Percentiles rank a stretch among this genome's conserved stretches.
Evolutionary conservation across 1,140 invertebrate genomes (phyloP).

Genomic region (Batillaria attramentaria): DNA sequence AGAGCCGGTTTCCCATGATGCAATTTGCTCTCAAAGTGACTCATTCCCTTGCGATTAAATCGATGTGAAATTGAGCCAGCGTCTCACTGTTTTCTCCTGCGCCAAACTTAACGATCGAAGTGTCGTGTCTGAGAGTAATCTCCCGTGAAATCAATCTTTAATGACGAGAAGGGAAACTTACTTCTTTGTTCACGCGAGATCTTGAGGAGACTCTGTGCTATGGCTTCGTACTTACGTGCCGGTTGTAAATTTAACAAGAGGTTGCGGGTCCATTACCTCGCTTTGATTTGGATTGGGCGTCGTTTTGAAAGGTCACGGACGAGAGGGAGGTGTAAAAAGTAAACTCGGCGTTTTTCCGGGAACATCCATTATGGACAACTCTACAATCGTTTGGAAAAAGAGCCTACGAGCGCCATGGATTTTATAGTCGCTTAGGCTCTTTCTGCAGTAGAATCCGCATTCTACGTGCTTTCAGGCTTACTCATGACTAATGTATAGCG

Average conservation of each 20-base stretch:
- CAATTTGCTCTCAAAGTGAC: conserved; percentile 19
- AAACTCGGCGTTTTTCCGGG: not conserved
- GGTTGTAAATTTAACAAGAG: conserved; percentile 12
- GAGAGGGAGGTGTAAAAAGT: not conserved
- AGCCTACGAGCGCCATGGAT: too few relatives aligned
- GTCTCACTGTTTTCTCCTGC: conserved; percentile 4
- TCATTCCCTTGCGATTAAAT: conserved; percentile 14
- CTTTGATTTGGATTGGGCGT: not conserved
- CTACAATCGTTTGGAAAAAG: too few relatives aligned
- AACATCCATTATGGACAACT: conserved; percentile 7
- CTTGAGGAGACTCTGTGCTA: not conserved
- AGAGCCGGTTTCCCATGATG: conserved; percentile 1
- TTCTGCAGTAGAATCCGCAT: too few relatives aligned
- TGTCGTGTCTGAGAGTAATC: conserved; percentile 27
- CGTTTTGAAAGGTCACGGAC: not conserved
- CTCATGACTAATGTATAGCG: too few relatives aligned
- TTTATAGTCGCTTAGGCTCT: too few relatives aligned
- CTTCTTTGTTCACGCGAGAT: not conserved
- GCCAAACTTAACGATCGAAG: conserved; percentile 14
- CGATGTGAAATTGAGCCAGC: conserved; percentile 23
- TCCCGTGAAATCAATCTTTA: conserved; percentile 37
- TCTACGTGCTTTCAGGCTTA: too few relatives aligned
- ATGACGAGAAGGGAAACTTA: conserved; percentile 22
- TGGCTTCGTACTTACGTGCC: not conserved
- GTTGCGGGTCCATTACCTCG: not conserved